Evolutionary conservation across 2,888 invertebrate genomes (phyloP).

Genomic region (Stratiomys singularior): DNA sequence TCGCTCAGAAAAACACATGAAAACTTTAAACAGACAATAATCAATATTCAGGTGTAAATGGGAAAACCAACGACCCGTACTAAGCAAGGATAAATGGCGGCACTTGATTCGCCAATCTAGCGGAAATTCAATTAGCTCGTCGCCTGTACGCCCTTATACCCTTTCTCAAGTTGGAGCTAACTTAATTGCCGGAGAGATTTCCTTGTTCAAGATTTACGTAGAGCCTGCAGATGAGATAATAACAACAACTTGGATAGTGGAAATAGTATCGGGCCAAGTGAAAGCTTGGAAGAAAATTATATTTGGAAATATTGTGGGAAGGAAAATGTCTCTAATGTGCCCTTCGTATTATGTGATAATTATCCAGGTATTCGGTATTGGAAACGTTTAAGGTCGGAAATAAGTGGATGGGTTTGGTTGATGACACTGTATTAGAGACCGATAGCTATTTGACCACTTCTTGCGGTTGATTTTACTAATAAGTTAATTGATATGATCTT

Average conservation of each 20-base stretch:
- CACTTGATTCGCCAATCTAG: background rate
- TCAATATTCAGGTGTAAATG: background rate
- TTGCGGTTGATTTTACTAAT: background rate
- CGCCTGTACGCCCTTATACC: background rate
- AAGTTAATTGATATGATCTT: background rate
- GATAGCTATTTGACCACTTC: background rate
- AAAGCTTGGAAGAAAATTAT: constrained; percentile 1
- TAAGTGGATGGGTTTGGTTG: background rate
- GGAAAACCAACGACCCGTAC: background rate
- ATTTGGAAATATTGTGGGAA: constrained; percentile 26
- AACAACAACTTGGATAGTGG: background rate
- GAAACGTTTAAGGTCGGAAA: constrained; percentile 1
- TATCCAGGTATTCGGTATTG: constrained; percentile 15
- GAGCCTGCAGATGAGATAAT: background rate
- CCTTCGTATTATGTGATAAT: constrained; percentile 29
- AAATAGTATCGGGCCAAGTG: background rate
- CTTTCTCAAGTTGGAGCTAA: background rate
- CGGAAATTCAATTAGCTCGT: background rate
- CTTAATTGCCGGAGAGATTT: constrained; percentile 16
- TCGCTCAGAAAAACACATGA: no score
- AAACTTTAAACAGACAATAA: no score
- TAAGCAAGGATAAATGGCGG: background rate
- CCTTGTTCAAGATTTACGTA: background rate
- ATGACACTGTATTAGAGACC: background rate
- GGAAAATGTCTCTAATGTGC: constrained; percentile 19